Base-by-base conservation (phyloP, 2,888 invertebrate species). In the Cephus pygmeus region DNA sequence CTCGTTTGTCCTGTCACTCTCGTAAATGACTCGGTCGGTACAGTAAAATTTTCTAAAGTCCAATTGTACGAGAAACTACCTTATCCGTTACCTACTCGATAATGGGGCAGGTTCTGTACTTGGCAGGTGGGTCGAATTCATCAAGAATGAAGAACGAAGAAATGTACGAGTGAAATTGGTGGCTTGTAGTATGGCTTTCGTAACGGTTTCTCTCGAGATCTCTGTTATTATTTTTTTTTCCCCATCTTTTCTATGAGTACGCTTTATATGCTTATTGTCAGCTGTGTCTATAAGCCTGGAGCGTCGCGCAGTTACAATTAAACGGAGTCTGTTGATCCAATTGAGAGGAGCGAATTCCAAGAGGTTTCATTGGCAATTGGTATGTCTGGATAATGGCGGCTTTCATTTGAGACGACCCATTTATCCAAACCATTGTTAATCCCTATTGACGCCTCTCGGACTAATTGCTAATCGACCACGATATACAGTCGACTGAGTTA, bases 261-360 rank as follows among this genome's bases (percentile, higher is more conserved):
- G 15, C 6, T 40, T 40, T 40, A 40, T 23, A 35, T 36, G 9
- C 56, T 56, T 23, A 56, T 56, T 23, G 56, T 56, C 56, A 6
- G 23, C 56, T 56, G 23, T 56, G 56, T 56, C 56, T 23, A 56
- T 56, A 56, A 56, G 56, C 23, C 56, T 15, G 56, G 15, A 15
- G 15, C 15, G 6, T 23, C 23, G 56, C 23, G 23, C 56, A 2
- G 56, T 23, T 56, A 73, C 15, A 12, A 73, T 56, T 76, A 73
- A 77, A 68, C 40, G 73, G 31, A 77, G 23, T 77, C 77, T 77
- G 73, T 73, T 73, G 69, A 33, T 56, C 33, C 73, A 77, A 77
- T 73, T 68, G 73, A 34, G 68, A 35, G 35, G 56, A 77, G 56
- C 56, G 56, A 56, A 56, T 56, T 23, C 56, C 56, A 56, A 56